phyloP scores from a whole-genome alignment of 2,797 vertebrate genomes.

The Phataginus tricuspis region DNA sequence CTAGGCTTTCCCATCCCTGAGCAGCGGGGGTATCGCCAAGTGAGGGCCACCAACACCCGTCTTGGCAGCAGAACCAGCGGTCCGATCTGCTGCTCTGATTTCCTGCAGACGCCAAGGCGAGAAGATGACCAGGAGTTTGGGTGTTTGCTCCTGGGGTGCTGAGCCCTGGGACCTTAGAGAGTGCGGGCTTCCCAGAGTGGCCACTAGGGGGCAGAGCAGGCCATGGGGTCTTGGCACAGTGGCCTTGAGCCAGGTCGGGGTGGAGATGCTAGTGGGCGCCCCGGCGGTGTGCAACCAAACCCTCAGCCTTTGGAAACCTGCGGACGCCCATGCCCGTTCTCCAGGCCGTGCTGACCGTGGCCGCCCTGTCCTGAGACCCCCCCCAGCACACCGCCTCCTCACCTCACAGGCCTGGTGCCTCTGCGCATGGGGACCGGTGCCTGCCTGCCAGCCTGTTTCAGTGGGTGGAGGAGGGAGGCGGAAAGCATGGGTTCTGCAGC shows the following conservation, averaged over 20 bases:
- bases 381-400: too few relatives aligned
- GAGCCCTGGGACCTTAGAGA: fast-evolving
- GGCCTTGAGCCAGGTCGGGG: not conserved
- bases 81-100: not conserved
- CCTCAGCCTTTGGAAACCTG: not conserved
- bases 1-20: not conserved
- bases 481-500: not conserved
- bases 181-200: not conserved
- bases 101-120: not conserved
- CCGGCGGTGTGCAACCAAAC: not conserved
- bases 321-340: not conserved
- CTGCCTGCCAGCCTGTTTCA: not conserved
- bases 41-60: too few relatives aligned
- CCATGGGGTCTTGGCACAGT: too few relatives aligned
- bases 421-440: not conserved
- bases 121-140: not conserved
- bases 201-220: slow-evolving; percentile 25
- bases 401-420: not conserved
- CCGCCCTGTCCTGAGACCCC: not conserved
- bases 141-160: fast-evolving
- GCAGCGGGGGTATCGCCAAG: fast-evolving
- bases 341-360: too few relatives aligned
- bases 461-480: not conserved
- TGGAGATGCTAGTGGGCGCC: not conserved
- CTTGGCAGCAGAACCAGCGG: not conserved